These are phyloP conservation scores for Sakesphorus luctuosus DNA, from an alignment of 2,113 vertebrate species.

Conservation along the genomic window DNA sequence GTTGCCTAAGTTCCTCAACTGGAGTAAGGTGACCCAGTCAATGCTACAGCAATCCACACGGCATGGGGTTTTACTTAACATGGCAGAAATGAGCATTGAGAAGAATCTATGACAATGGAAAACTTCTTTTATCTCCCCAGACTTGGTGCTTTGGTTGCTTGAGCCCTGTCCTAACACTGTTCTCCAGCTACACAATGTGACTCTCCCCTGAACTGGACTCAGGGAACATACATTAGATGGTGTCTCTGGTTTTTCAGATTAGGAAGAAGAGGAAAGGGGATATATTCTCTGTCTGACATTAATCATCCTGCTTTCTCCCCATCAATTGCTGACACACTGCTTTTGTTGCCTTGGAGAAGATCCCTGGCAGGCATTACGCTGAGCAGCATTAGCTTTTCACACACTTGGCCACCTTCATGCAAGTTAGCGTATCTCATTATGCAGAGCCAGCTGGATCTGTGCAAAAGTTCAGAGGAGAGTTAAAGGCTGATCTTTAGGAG, in stretches of 20 bases:
- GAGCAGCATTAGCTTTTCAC: neutral
- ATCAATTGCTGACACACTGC: neutral
- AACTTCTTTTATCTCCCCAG: neutral
- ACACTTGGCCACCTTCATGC: neutral
- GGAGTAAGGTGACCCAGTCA: neutral
- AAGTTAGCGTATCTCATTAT: neutral
- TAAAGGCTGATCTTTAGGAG: neutral
- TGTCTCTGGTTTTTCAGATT: neutral
- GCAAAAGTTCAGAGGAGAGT: neutral
- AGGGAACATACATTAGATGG: neutral
- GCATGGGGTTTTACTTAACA: neutral
- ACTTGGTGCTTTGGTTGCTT: neutral
- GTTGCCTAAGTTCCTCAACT: neutral
- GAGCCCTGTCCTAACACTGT: neutral
- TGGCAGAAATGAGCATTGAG: neutral
- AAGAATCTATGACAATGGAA: neutral
- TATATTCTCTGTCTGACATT: neutral
- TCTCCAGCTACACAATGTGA: neutral
- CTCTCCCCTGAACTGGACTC: neutral
- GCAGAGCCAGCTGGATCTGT: neutral
- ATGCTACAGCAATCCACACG: neutral
- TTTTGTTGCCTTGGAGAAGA: neutral
- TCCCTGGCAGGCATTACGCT: neutral
- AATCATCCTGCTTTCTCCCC: neutral
- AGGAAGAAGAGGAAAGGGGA: neutral